Evolutionary conservation across 92 coral and sea anemone species (phyloP).

Genomic region (Diadumene lineata): DNA sequence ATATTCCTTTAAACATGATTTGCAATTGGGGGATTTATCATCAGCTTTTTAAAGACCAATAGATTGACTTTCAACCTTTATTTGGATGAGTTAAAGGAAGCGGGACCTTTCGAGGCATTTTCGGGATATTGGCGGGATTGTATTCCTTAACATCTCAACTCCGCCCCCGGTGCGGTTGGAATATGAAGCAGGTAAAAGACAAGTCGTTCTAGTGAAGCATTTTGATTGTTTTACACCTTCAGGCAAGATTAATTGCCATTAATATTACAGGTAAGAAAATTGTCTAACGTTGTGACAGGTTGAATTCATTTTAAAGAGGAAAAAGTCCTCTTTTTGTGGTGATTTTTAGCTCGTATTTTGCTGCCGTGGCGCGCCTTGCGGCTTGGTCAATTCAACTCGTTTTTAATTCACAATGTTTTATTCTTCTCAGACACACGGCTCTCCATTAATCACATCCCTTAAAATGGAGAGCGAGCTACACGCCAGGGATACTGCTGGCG

Average conservation of each 20-base stretch:
- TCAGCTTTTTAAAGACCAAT: neutral
- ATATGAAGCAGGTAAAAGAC: neutral
- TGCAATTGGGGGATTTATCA: neutral
- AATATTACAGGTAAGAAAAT: slow-evolving; percentile 7
- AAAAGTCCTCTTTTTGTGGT: neutral
- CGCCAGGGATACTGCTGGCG: slow-evolving; percentile 93
- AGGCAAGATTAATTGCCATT: slow-evolving; percentile 16
- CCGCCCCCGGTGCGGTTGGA: slow-evolving; percentile 22
- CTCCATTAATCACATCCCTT: slow-evolving; percentile 16
- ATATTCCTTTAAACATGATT: neutral
- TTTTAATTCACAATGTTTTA: neutral
- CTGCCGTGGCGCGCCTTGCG: neutral
- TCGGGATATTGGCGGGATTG: slow-evolving; percentile 25
- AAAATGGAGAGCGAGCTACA: slow-evolving; percentile 91
- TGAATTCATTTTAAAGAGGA: neutral
- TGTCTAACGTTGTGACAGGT: neutral
- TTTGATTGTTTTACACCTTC: neutral
- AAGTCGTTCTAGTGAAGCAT: slow-evolving; percentile 4
- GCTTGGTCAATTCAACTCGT: neutral
- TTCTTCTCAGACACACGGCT: slow-evolving; percentile 16
- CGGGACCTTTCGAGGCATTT: slow-evolving; percentile 14
- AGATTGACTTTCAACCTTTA: neutral
- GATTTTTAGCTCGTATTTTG: neutral
- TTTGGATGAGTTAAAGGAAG: neutral
- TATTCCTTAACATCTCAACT: slow-evolving; percentile 10